phyloP scores from a whole-genome alignment of 2,888 invertebrate species.

The Anaspis maculata region DNA sequence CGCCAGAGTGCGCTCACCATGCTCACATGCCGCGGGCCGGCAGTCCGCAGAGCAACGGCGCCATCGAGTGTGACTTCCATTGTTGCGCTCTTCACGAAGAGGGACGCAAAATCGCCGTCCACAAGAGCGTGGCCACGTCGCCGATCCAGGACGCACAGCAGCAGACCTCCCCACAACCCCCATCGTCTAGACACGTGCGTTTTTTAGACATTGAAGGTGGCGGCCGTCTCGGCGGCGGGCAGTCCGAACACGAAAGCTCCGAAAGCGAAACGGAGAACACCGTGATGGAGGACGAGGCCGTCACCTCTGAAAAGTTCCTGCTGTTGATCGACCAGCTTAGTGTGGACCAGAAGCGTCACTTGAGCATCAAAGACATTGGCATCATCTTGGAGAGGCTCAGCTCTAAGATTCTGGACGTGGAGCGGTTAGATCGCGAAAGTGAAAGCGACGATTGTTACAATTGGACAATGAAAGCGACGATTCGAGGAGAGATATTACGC shows the following conservation, averaged over 20 bases:
- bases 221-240: constrained; percentile 34
- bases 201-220: constrained; percentile 71
- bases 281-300: constrained; percentile 82
- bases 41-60: constrained; percentile 52
- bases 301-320: constrained; percentile 86
- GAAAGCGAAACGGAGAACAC: constrained; percentile 92
- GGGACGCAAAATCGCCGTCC: constrained; percentile 83
- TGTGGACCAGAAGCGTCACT: constrained; percentile 84
- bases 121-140: constrained; percentile 87
- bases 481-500: constrained; percentile 81
- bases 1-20: constrained; percentile 72
- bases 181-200: constrained; percentile 70
- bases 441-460: constrained; percentile 92
- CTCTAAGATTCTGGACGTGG: constrained; percentile 89
- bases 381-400: constrained; percentile 87
- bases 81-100: constrained; percentile 93
- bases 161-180: constrained; percentile 43
- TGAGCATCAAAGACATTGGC: constrained; percentile 91
- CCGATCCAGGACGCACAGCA: constrained; percentile 63
- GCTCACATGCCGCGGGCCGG: constrained; percentile 57
- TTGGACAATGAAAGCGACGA: constrained; percentile 95
- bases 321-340: constrained; percentile 88
- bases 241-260: constrained; percentile 73
- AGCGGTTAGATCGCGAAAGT: constrained; percentile 82
- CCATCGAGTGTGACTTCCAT: constrained; percentile 85